Evolutionary conservation across 2,888 invertebrate species (phyloP), one percentile per base, ranked within the genome.

Genomic region (Nephrotoma guestfalica): DNA sequence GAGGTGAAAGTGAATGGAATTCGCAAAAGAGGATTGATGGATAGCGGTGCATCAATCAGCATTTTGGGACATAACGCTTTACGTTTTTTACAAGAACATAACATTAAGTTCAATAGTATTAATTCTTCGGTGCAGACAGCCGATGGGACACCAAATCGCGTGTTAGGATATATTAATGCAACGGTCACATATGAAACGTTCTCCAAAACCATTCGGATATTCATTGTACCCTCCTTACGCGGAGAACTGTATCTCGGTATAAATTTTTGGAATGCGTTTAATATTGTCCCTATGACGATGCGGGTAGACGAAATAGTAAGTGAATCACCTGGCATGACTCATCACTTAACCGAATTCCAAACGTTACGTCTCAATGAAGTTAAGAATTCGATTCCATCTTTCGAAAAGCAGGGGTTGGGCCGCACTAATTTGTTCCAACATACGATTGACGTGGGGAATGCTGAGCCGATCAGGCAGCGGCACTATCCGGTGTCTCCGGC

Each of bases 401-500:
- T 51, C 15, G 51, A 51, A 15, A 4, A 51, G 15, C n/a, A 51
- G 0, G 51, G 51, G 0, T 6, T 51, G 11, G 51, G 51, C 0
- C n/a, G 51, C 0, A 51, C 51, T 5, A n/a, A 15, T 0, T 51
- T 51, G 15, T 15, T 51, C 3, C 0, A n/a, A 4, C n/a, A 51
- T 15, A 51, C 15, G 6, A 51, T 51, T 9, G 51, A 51, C 15
- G 51, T 51, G 6, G 51, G 51, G 15, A 15, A n/a, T 5, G 15
- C n/a, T 15, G 43, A 45, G 6, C 87, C 88, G 6, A 87, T 88
- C 6, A 87, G 87, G 11, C 86, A 88, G 18, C 86, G 88, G 5
- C 88, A 89, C 41, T 89, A 89, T 86, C 88, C 88, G 0, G 88
- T 89, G 0, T 89, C 89, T 0, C 89, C 88, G 0, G 86, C 86